phyloP scores from a whole-genome alignment of 2,888 invertebrate species.

The Ophioninae sp. region DNA sequence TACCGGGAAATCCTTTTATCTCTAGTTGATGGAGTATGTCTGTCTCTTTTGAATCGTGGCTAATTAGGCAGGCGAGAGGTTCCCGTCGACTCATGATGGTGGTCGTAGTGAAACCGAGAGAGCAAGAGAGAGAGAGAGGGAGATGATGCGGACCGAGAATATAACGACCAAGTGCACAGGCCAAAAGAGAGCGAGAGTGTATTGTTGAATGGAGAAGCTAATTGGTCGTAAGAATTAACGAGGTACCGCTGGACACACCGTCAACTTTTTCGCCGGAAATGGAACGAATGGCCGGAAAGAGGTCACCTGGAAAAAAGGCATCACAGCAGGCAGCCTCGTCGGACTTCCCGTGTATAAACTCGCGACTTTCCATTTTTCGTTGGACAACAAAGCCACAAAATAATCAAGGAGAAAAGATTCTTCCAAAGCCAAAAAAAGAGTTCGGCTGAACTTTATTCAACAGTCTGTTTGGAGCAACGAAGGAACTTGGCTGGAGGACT shows the following conservation, averaged over 20 bases:
- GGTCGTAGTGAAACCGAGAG: slow-evolving; percentile 33
- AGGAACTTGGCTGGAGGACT: slow-evolving; percentile 16
- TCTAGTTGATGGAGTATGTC: slow-evolving; percentile 47
- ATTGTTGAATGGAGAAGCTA: slow-evolving; percentile 34
- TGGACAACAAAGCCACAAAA: not conserved
- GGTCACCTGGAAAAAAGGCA: slow-evolving; percentile 9
- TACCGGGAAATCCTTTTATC: slow-evolving; percentile 53
- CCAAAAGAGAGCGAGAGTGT: not conserved
- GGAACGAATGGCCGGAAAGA: slow-evolving; percentile 24
- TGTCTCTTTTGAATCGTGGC: slow-evolving; percentile 44
- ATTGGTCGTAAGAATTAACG: slow-evolving; percentile 63
- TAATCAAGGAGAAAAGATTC: not conserved
- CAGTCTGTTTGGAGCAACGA: not conserved
- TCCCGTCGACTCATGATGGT: slow-evolving; percentile 10
- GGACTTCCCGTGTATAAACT: slow-evolving; percentile 35
- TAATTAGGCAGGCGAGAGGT: slow-evolving; percentile 49
- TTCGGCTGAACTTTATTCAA: not conserved
- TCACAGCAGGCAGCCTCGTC: slow-evolving; percentile 10
- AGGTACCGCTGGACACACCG: slow-evolving; percentile 47
- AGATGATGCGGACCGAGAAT: slow-evolving; percentile 38
- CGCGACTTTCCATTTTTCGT: slow-evolving; percentile 3
- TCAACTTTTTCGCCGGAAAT: slow-evolving; percentile 38
- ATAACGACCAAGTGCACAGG: slow-evolving; percentile 55
- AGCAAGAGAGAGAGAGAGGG: not conserved
- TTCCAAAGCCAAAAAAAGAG: not conserved